A percentile compares a stretch with the other conserved stretches of the same genome.
Evolutionary conservation across 2,888 invertebrate genomes (phyloP).

Genomic region (Bursaphelenchus okinawaensis): DNA sequence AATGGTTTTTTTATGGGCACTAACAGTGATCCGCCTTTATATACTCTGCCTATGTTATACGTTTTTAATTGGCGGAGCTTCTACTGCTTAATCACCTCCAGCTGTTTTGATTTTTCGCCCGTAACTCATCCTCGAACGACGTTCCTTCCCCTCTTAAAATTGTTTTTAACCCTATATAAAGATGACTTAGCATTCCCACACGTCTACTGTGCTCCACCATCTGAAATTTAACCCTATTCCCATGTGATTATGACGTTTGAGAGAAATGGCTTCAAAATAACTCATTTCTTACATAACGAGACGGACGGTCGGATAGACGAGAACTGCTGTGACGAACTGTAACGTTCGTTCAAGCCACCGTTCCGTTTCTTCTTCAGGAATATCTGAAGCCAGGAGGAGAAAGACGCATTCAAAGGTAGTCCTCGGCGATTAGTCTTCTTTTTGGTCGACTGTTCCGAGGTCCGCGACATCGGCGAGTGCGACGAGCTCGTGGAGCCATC

Average conservation of each 20-base stretch:
- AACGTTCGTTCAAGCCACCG: conserved; percentile 1
- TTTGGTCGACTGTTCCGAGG: conserved; percentile 9
- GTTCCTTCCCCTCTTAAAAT: too few relatives aligned
- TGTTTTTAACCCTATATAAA: too few relatives aligned
- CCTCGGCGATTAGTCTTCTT: conserved; percentile 15
- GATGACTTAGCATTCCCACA: neutral
- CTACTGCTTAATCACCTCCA: too few relatives aligned
- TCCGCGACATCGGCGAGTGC: conserved; percentile 2
- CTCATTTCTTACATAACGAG: conserved; percentile 43
- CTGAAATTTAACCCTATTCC: neutral
- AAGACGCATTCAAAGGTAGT: conserved; percentile 30
- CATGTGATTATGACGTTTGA: neutral
- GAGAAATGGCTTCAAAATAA: neutral
- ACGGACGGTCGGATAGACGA: conserved; percentile 44
- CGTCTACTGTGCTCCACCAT: too few relatives aligned
- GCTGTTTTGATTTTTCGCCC: too few relatives aligned
- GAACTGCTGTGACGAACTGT: conserved; percentile 25
- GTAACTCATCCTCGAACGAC: too few relatives aligned
- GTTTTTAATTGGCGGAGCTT: too few relatives aligned
- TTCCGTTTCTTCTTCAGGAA: conserved; percentile 32
- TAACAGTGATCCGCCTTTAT: too few relatives aligned
- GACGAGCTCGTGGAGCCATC: neutral
- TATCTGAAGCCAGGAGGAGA: conserved; percentile 35
- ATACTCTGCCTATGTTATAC: too few relatives aligned
- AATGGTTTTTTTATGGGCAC: too few relatives aligned